phyloP scores from a whole-genome alignment of 2,888 invertebrate species.

The Pseudoips prasinana region DNA sequence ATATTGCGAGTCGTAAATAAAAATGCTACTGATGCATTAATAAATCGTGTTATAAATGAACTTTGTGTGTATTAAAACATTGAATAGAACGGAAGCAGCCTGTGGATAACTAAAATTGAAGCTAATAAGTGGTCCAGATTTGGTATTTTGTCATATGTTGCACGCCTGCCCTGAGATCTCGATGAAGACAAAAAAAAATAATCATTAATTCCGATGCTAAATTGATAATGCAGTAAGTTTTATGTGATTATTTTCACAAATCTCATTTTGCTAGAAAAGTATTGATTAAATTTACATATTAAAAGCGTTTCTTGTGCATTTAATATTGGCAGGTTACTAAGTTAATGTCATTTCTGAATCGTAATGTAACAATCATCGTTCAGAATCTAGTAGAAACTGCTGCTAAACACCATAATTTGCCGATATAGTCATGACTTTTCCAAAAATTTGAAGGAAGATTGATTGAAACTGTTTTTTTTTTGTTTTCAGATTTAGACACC shows the following conservation, averaged over 20 bases:
- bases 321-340: conserved; percentile 57
- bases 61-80: conserved; percentile 52
- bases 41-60: conserved; percentile 54
- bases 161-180: conserved; percentile 79
- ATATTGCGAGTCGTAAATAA: conserved; percentile 78
- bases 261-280: conserved; percentile 15
- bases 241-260: conserved; percentile 38
- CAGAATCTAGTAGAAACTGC: neutral
- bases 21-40: conserved; percentile 63
- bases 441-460: neutral
- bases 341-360: conserved; percentile 34
- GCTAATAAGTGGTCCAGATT: conserved; percentile 52
- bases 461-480: conserved; percentile 39
- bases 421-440: too few relatives aligned
- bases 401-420: neutral
- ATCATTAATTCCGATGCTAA: conserved; percentile 71
- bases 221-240: conserved; percentile 79
- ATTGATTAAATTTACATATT: neutral
- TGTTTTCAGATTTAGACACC: conserved; percentile 78
- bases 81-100: conserved; percentile 39
- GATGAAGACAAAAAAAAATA: conserved; percentile 76
- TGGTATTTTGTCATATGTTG: conserved; percentile 77
- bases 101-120: conserved; percentile 42
- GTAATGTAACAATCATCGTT: conserved; percentile 36
- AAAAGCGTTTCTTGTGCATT: conserved; percentile 28